Evolutionary conservation across 2,797 vertebrate species (phyloP), one percentile per base, ranked within the genome.

Genomic region (Neopelma chrysocephalum): DNA sequence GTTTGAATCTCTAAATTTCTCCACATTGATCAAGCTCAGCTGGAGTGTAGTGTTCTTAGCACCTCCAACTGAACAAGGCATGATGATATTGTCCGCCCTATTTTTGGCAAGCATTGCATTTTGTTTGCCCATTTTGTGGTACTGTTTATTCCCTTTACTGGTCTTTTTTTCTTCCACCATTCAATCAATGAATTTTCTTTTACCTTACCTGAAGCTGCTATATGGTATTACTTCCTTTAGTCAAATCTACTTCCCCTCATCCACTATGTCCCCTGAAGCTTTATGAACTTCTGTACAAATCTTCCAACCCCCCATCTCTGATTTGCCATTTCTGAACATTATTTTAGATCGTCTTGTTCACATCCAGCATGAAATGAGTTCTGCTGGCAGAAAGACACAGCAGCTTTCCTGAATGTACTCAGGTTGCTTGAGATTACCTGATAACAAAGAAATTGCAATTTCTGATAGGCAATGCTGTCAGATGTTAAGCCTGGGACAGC

Each of bases 331-430:
- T 89, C 66, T 84, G 81, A 66, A 66, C 22, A 34, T 56, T 72
- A 48, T 87, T 93, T 84, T 48, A 69, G 62, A 70, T 87, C 18
- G 6, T 70, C 27, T 70, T 87, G 12, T 60, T 82, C 43, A 56
- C 32, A 85, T 82, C 47, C 87, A 89, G 68, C 78, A 72, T 87
- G 84, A 89, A 92, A 93, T 87, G 40, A 53, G 53, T 91, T 96
- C 68, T 82, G 40, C 27, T 54, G 50, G 40, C 75, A 76, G 66
- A 84, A 93, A 43, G 58, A 40, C 47, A 40, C 54, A 89, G 42
- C 31, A 82, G 66, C 56, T 89, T 79, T 84, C 29, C 70, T 54
- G 62, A 80, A 70, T 45, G 64, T 60, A n/a, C 27, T 90, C 75
- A 70, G 26, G 57, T 89, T 89, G 70, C n/a, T 68, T 15, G 43